Conservation (phyloP, 2,888 invertebrate species). For the Drosophila longiperda region DNA sequence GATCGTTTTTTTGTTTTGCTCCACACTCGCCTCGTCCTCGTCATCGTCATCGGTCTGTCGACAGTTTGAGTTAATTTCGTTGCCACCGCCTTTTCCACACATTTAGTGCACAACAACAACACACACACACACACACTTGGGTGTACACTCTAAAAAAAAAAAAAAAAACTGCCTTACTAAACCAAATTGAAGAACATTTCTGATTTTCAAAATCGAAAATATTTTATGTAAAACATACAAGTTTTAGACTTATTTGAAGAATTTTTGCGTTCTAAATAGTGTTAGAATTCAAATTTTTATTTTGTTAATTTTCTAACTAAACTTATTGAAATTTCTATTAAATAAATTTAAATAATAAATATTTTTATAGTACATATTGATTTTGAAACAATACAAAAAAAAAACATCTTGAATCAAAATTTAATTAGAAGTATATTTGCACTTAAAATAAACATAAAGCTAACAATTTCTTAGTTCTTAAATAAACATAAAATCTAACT, state of each 20-base stretch:
- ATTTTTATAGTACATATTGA: not conserved
- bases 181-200: not conserved
- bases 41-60: constrained; percentile 56
- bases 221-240: too few species aligned
- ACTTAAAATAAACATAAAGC: not conserved
- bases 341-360: not conserved
- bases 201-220: not conserved
- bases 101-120: constrained; percentile 35
- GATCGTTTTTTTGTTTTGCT: constrained; percentile 10
- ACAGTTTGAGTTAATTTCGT: constrained; percentile 78
- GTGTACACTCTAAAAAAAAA: not conserved
- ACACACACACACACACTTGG: constrained; percentile 9
- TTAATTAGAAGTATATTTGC: not conserved
- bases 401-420: not conserved
- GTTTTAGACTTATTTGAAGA: rapidly evolving
- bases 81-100: constrained; percentile 61
- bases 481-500: too few species aligned
- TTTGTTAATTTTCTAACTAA: not conserved
- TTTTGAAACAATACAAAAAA: not conserved
- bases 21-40: constrained; percentile 7
- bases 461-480: too few species aligned
- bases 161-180: not conserved
- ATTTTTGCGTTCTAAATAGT: not conserved
- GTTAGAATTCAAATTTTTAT: not conserved
- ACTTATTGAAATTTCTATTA: not conserved